Conservation (phyloP, 2,797 vertebrate genomes). For the Phoxinus dragarum region DNA sequence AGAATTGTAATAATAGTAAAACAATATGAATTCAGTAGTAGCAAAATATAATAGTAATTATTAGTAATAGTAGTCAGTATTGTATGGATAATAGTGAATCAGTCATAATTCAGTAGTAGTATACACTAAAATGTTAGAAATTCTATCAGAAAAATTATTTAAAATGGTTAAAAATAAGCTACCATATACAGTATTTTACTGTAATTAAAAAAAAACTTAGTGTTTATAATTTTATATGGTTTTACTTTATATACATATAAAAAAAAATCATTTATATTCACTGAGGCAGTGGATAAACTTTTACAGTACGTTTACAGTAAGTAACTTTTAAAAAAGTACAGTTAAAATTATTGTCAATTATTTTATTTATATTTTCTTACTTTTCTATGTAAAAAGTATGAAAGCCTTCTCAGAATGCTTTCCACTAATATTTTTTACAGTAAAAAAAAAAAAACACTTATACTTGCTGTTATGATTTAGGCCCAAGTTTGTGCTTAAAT, state of each 20-base stretch:
- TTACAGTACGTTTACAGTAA: neutral
- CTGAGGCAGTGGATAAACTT: neutral
- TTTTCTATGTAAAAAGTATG: neutral
- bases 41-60: neutral
- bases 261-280: neutral
- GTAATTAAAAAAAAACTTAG: neutral
- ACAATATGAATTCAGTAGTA: neutral
- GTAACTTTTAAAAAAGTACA: no score
- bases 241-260: neutral
- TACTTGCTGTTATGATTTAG: neutral
- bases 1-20: neutral
- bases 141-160: neutral
- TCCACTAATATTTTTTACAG: neutral
- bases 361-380: neutral
- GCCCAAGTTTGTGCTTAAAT: neutral
- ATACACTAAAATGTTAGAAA: neutral
- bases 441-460: neutral
- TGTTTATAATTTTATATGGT: neutral
- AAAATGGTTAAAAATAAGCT: neutral
- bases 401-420: neutral
- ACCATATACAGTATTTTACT: neutral
- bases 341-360: neutral
- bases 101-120: neutral
- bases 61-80: neutral
- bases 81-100: neutral